A percentile compares a stretch with the other conserved stretches of the same genome.
These are phyloP conservation scores for Prionailurus bengalensis DNA, from an alignment of 2,113 vertebrate species.

Conservation along the genomic window DNA sequence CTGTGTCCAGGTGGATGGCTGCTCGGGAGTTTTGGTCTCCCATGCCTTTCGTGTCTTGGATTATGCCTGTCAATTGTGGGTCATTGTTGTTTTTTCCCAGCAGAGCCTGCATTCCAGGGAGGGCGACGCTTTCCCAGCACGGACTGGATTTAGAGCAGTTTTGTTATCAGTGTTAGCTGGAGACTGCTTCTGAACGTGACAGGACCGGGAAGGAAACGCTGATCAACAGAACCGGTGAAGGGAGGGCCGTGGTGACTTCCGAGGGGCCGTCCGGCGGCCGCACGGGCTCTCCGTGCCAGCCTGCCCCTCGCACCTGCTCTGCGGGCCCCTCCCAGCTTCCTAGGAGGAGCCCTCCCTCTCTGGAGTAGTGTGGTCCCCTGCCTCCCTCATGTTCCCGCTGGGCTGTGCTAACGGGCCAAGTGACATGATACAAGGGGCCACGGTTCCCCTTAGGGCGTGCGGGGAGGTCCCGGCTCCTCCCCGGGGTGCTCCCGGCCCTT, in stretches of 20 bases:
- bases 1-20: accelerated
- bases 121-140: not conserved
- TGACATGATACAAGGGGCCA: accelerated
- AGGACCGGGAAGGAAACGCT: not conserved
- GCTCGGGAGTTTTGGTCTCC: accelerated
- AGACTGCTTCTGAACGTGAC: not conserved
- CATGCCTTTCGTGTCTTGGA: accelerated
- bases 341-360: accelerated
- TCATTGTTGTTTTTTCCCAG: not conserved
- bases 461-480: not conserved
- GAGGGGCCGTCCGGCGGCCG: accelerated
- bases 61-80: not conserved
- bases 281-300: accelerated
- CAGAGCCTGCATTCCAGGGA: not conserved
- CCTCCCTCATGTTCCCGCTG: accelerated
- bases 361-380: too few relatives aligned
- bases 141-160: not conserved
- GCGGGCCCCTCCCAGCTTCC: accelerated
- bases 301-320: too few relatives aligned
- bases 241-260: not conserved
- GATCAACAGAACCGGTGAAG: accelerated
- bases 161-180: not conserved
- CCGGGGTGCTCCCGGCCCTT: not conserved
- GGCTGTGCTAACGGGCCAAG: not conserved
- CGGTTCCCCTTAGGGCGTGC: accelerated